These are phyloP conservation scores for Embidobia sp. DNA, from an alignment of 2,888 invertebrate genomes.

Conservation along the genomic window DNA sequence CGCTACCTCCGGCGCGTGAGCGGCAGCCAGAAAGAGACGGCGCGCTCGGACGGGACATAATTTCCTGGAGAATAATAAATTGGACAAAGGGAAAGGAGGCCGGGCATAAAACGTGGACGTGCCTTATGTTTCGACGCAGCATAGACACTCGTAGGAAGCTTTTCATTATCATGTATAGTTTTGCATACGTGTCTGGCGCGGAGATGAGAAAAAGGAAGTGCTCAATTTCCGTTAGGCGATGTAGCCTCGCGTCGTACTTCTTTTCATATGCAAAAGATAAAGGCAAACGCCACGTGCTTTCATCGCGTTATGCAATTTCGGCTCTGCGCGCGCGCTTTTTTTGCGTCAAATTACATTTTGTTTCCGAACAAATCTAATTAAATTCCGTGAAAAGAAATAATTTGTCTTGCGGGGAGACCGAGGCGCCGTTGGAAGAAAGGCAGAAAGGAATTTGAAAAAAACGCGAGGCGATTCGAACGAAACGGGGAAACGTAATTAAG, in stretches of 20 bases:
- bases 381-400: conserved; percentile 63
- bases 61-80: conserved; percentile 73
- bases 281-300: conserved; percentile 61
- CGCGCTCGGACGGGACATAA: conserved; percentile 68
- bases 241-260: conserved; percentile 54
- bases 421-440: too few relatives aligned
- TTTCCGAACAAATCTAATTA: conserved; percentile 64
- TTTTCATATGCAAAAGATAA: conserved; percentile 64
- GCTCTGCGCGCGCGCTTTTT: conserved; percentile 37
- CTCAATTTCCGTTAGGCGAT: conserved; percentile 66
- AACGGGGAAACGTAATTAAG: conserved; percentile 50
- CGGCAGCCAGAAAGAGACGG: conserved; percentile 27
- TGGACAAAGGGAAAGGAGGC: conserved; percentile 71
- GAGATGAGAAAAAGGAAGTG: conserved; percentile 64
- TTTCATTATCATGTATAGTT: conserved; percentile 66
- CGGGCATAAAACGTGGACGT: conserved; percentile 49
- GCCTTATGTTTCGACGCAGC: conserved; percentile 66
- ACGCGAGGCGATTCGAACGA: conserved; percentile 17
- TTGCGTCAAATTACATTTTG: conserved; percentile 61
- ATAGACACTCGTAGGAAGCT: conserved; percentile 66
- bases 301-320: conserved; percentile 58
- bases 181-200: conserved; percentile 54
- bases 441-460: not conserved
- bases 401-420: conserved; percentile 50
- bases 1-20: too few relatives aligned